Conservation (phyloP, 2,888 invertebrate genomes). For the Drosophila monieri region DNA sequence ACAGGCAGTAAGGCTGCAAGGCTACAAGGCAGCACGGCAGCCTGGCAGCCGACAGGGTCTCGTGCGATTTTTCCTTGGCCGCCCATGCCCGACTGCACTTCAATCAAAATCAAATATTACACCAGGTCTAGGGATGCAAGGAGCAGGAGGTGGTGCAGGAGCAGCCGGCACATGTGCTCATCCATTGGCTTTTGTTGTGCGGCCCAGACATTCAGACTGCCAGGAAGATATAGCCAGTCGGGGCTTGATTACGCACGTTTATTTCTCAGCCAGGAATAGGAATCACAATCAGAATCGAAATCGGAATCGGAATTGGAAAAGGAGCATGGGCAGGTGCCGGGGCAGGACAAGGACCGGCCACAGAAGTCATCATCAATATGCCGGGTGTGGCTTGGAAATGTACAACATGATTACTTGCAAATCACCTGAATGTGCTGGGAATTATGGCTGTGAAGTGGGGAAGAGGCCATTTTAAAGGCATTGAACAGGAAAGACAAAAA, state of each 20-base stretch:
- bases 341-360: not conserved
- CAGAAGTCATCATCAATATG: slow-evolving; percentile 64
- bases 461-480: not conserved
- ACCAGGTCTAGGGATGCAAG: slow-evolving; percentile 28
- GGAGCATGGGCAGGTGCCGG: not conserved
- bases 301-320: slow-evolving; percentile 2
- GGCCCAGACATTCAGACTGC: slow-evolving; percentile 16
- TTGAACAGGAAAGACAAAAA: not conserved
- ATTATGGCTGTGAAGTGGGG: slow-evolving; percentile 48
- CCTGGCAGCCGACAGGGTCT: slow-evolving; percentile 38
- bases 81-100: slow-evolving; percentile 71
- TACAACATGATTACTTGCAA: slow-evolving; percentile 79
- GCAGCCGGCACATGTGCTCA: slow-evolving; percentile 44
- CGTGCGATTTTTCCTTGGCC: slow-evolving; percentile 61
- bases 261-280: slow-evolving; percentile 55
- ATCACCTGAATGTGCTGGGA: slow-evolving; percentile 74
- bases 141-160: slow-evolving; percentile 2
- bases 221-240: slow-evolving; percentile 8
- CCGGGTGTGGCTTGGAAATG: slow-evolving; percentile 69
- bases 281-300: slow-evolving; percentile 14
- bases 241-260: slow-evolving; percentile 76
- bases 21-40: not conserved
- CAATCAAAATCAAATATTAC: slow-evolving; percentile 76
- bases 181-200: slow-evolving; percentile 67
- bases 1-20: slow-evolving; percentile 51